Conservation (phyloP, 2,888 invertebrate species). For the Ormyrus labotus region DNA sequence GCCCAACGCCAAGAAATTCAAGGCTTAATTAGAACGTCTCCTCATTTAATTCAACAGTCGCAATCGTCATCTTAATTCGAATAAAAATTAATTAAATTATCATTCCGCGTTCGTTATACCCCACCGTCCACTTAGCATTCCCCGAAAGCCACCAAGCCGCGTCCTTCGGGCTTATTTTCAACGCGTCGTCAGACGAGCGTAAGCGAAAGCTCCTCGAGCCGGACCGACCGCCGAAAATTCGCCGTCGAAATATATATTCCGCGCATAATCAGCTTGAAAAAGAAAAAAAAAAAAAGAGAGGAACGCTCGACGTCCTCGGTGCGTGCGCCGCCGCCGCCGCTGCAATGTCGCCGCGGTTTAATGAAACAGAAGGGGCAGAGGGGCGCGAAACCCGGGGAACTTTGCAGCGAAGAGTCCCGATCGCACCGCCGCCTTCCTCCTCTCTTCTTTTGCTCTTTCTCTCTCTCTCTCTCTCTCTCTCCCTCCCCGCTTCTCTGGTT, state of each 20-base stretch:
- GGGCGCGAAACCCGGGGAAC: conserved; percentile 10
- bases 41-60: too few species aligned
- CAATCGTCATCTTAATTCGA: too few species aligned
- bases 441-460: conserved; percentile 21
- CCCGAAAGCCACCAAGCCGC: too few species aligned
- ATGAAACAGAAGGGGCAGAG: conserved; percentile 48
- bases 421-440: neutral
- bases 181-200: too few species aligned
- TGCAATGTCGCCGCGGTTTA: conserved; percentile 28
- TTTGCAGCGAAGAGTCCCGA: neutral
- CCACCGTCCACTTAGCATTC: too few species aligned
- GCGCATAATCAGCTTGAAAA: neutral
- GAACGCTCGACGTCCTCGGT: too few species aligned
- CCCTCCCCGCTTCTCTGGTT: conserved; percentile 45
- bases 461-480: conserved; percentile 3
- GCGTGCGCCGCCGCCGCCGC: conserved; percentile 4
- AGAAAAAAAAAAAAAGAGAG: neutral
- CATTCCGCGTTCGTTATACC: too few species aligned
- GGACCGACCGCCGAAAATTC: conserved; percentile 8
- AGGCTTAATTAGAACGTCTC: too few species aligned
- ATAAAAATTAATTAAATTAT: too few species aligned
- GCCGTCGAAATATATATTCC: neutral
- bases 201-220: neutral
- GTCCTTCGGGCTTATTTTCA: too few species aligned
- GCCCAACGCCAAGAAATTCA: too few species aligned